These are phyloP conservation scores for Acleris literana DNA, from an alignment of 2,888 invertebrate species.

Conservation along the genomic window DNA sequence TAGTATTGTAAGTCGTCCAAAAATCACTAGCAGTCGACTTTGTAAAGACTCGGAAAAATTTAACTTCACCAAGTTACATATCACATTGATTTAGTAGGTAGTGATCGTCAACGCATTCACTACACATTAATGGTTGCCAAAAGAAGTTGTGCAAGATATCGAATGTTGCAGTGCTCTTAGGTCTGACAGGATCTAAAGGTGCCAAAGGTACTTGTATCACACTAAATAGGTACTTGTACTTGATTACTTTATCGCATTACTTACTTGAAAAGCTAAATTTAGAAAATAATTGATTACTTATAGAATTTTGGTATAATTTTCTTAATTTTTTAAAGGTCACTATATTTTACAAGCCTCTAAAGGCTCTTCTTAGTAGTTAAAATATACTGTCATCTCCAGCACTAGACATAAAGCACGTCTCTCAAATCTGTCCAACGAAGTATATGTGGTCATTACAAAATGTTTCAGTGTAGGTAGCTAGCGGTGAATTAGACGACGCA, in stretches of 20 bases:
- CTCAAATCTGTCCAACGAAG: no score
- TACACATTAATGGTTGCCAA: background rate
- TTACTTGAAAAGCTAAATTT: conserved; percentile 14
- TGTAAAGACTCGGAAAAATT: conserved; percentile 76
- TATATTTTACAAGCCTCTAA: no score
- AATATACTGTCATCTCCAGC: no score
- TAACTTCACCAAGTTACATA: conserved; percentile 64
- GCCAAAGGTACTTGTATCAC: conserved; percentile 13
- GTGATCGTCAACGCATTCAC: conserved; percentile 29
- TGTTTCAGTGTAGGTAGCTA: no score
- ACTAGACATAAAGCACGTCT: no score
- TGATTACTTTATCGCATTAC: conserved; percentile 8
- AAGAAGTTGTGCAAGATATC: background rate
- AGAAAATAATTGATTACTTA: conserved; percentile 12
- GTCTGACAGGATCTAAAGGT: conserved; percentile 29
- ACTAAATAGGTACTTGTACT: conserved; percentile 9
- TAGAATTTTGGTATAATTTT: background rate
- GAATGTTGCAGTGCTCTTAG: conserved; percentile 20
- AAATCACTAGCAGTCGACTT: conserved; percentile 67
- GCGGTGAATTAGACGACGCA: no score
- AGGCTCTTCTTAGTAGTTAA: no score
- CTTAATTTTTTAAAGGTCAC: no score
- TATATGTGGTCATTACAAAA: no score
- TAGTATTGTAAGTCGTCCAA: conserved; percentile 53
- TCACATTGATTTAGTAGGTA: conserved; percentile 71